Percentiles rank a stretch among this genome's conserved stretches.
These are phyloP conservation scores for Potamarius usumacintae DNA, from an alignment of 2,113 vertebrate genomes.

Conservation along the genomic window DNA sequence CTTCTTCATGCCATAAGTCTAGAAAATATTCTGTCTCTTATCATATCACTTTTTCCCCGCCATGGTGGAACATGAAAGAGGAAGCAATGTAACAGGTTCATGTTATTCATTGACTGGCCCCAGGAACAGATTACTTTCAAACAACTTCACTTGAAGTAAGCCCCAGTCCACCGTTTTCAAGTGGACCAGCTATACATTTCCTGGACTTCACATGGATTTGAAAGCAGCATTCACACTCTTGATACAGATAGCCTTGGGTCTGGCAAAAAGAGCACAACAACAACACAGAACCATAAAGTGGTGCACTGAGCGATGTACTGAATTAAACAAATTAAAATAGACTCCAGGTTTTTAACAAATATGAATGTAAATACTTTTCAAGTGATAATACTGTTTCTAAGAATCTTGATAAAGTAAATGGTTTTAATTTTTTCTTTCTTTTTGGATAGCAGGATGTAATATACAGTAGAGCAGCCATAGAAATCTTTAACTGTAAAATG, in stretches of 20 bases:
- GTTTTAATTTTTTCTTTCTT: background rate
- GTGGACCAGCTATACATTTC: background rate
- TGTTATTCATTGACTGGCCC: background rate
- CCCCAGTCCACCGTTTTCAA: background rate
- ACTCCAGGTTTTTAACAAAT: background rate
- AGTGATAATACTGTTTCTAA: background rate
- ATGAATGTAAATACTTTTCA: background rate
- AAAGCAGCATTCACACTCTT: background rate
- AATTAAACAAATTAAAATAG: slow-evolving; percentile 16
- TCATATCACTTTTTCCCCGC: background rate
- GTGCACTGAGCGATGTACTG: background rate
- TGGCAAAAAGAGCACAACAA: background rate
- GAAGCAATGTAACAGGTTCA: background rate
- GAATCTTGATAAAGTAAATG: background rate
- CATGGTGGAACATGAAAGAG: background rate
- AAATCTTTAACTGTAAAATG: background rate
- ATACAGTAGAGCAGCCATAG: background rate
- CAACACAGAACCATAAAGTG: background rate
- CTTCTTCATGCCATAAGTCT: background rate
- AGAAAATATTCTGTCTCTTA: background rate
- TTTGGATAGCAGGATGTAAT: background rate
- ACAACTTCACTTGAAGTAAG: background rate
- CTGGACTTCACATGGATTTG: background rate
- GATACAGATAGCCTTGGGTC: background rate
- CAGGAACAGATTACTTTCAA: background rate